Evolutionary conservation across 2,113 vertebrate species (phyloP).

Genomic region (Oryzias melastigma): DNA sequence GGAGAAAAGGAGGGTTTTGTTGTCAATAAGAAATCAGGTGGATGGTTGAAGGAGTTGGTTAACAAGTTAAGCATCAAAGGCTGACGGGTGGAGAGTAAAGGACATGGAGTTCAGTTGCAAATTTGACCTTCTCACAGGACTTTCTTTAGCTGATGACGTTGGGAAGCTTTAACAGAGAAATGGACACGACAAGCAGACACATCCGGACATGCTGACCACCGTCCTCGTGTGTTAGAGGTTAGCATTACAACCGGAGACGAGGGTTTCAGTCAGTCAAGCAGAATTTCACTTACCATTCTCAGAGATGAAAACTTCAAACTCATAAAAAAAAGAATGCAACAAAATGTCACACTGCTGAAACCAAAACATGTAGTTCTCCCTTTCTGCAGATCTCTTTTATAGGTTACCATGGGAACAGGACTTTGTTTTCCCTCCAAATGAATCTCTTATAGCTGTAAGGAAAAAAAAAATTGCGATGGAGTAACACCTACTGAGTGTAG

Average conservation of each 20-base stretch:
- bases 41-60: conserved; percentile 39
- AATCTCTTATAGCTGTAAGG: background rate
- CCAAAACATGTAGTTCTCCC: conserved; percentile 3
- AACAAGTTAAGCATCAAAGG: conserved; percentile 45
- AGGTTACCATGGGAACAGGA: conserved; percentile 33
- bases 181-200: background rate
- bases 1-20: conserved; percentile 42
- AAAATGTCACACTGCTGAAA: conserved; percentile 13
- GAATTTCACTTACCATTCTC: conserved; percentile 34
- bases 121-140: conserved; percentile 1
- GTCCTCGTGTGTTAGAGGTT: background rate
- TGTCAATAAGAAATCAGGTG: conserved; percentile 53
- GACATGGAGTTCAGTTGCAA: conserved; percentile 11
- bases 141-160: conserved; percentile 16
- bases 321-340: background rate
- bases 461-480: background rate
- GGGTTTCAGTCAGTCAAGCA: conserved; percentile 7
- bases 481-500: background rate
- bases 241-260: conserved; percentile 3
- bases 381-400: conserved; percentile 3
- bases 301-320: conserved; percentile 14
- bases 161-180: conserved; percentile 21
- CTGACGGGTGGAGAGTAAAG: conserved; percentile 22
- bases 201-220: background rate
- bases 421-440: background rate